Evolutionary conservation across 2,888 invertebrate genomes (phyloP), one percentile per base, ranked within the genome.

Genomic region (Liopterus haemorrhoidalis): DNA sequence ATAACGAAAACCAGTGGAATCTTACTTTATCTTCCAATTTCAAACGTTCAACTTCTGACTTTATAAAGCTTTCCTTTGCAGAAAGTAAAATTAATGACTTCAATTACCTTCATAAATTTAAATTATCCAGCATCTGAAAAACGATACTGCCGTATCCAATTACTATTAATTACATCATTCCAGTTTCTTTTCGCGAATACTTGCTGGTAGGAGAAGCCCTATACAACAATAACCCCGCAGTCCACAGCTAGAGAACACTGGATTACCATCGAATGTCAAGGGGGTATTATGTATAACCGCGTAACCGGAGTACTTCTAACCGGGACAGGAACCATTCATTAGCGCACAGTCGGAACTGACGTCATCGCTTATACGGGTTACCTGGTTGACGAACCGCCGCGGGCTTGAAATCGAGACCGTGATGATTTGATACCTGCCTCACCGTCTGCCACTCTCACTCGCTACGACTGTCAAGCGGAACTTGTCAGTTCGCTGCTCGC

Each of bases 111-210:
- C 36, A 42, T 42, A 42, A 42, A 42, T 42, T 42, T 42, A 42
- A 42, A 42, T 42, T 42, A 42, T 24, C 20, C 42, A 19, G 42
- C 28, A 42, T 42, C 42, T 42, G 42, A 42, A 42, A 42, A 42
- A 42, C 42, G 42, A 42, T 42, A 42, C 42, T 42, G 42, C 36
- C 42, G 35, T 12, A 25, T 42, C 42, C 42, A 42, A 42, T 42
- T 42, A 42, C 42, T 42, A 42, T 42, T 42, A 42, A 42, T 42
- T 42, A 42, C 42, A 15, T 42, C 42, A 42, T 42, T 27, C 42
- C 42, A 15, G 35, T 36, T 28, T 31, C 21, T 25, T 42, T 9
- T 12, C 25, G 5, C 12, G 12, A n/a, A 25, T 25, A 25, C 25
- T 3, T 25, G 12, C 25, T 11, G 25, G 4, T n/a, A 25, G 25